Evolutionary conservation across 2,113 vertebrate genomes (phyloP).

Genomic region (Chlamydotis undulata): DNA sequence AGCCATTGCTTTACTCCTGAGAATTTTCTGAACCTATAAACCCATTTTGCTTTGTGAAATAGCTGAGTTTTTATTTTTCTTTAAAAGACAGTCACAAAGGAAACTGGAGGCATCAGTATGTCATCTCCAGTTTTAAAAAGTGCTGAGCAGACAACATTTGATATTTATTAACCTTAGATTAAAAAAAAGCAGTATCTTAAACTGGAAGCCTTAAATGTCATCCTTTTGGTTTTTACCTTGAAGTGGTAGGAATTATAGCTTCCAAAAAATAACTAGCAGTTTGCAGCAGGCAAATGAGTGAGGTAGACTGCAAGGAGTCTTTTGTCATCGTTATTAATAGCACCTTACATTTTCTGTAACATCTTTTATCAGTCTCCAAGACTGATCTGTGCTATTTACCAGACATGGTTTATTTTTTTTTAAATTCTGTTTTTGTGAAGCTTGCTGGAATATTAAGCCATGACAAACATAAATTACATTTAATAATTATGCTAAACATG

Average conservation of each 20-base stretch:
- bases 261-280: background rate
- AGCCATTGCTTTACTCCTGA: background rate
- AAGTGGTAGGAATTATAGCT: background rate
- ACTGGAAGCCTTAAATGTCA: background rate
- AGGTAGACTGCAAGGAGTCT: background rate
- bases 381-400: background rate
- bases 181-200: background rate
- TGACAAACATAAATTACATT: background rate
- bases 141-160: background rate
- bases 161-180: background rate
- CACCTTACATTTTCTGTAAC: background rate
- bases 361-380: background rate
- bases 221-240: background rate
- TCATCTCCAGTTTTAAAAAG: background rate
- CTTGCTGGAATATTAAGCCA: background rate
- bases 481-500: background rate
- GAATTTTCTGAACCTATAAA: background rate
- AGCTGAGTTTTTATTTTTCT: background rate
- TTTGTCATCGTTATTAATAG: background rate
- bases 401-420: background rate
- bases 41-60: background rate
- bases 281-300: background rate
- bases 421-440: background rate
- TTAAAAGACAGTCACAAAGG: background rate
- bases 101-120: background rate